phyloP scores from a whole-genome alignment of 1,140 invertebrate species.

The Vanessa atalanta region DNA sequence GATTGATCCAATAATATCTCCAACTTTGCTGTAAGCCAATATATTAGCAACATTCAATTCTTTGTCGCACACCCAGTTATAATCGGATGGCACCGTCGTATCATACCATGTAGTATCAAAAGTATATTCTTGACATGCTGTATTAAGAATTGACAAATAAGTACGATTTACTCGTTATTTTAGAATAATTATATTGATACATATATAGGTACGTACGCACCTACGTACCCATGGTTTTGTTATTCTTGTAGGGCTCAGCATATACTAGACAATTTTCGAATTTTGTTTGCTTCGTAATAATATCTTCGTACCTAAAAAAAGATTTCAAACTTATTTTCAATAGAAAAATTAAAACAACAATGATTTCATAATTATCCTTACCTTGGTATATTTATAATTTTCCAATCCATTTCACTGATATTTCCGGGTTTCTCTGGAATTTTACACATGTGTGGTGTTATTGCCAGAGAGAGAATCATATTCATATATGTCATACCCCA shows the following conservation, averaged over 20 bases:
- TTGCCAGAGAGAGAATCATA: conserved; percentile 53
- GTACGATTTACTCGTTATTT: too few species aligned
- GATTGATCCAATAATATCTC: conserved; percentile 64
- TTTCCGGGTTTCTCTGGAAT: conserved; percentile 51
- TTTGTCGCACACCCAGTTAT: conserved; percentile 72
- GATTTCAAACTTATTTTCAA: background rate
- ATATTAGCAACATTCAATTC: conserved; percentile 65
- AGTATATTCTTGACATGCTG: conserved; percentile 57
- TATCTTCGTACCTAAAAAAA: conserved; percentile 39
- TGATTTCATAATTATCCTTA: conserved; percentile 42
- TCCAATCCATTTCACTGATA: conserved; percentile 55
- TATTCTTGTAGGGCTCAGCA: conserved; percentile 42
- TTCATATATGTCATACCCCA: conserved; percentile 59
- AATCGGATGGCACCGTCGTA: conserved; percentile 56
- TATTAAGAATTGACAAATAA: conserved; percentile 36
- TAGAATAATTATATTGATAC: too few species aligned
- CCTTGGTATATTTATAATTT: conserved; percentile 57
- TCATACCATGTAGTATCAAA: conserved; percentile 72
- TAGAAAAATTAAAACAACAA: background rate
- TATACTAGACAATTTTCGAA: conserved; percentile 48
- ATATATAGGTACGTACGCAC: background rate
- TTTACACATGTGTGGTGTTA: conserved; percentile 58
- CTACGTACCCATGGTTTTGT: conserved; percentile 52
- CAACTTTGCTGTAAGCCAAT: conserved; percentile 59
- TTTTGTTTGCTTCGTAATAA: conserved; percentile 23